Base-by-base conservation (phyloP, 2,888 invertebrate species). In the Plusia festucae region DNA sequence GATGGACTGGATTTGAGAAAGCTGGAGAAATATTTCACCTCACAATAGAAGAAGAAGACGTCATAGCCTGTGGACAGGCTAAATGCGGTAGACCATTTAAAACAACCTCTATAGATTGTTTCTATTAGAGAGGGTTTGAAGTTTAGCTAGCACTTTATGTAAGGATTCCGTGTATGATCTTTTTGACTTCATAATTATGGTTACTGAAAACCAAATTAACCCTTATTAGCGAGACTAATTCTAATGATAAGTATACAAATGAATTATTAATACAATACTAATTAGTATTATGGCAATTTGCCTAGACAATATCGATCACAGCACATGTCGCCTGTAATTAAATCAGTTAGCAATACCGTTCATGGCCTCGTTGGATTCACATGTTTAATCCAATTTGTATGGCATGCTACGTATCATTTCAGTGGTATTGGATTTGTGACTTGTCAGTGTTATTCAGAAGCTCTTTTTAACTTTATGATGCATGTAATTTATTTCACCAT, bases 321-420 rank as follows among this genome's bases (percentile, higher is more conserved):
- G 20, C 62, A 61, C 44, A 51, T 53, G 58, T 52, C n/a, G 16
- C 9, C 16, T 40, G 20, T 59, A 63, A 63, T 59, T 57, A 57
- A 67, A 53, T 18, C 40, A 49, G 40, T 44, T 22, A 55, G 18
- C 55, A 55, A 56, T 53, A 61, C 46, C 49, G 55, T 27, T 46
- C 40, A 49, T 67, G 32, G 58, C 40, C 46, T 18, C 18, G 11
- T 2, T 20, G 52, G 53, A 52, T 20, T 56, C 46, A 60, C 32
- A 16, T 52, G 22, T 46, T 57, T 69, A 24, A 49, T 64, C 18
- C 46, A 72, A 69, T 69, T 63, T 55, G 69, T 63, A 63, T 63
- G 60, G 54, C 60, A 60, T 49, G 34, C 30, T 63, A 51, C 15
- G 46, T 11, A 49, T 32, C 20, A 64, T 57, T 51, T 44, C n/a